These are phyloP conservation scores for Goniozus legneri DNA, from an alignment of 1,140 invertebrate species.

Conservation along the genomic window DNA sequence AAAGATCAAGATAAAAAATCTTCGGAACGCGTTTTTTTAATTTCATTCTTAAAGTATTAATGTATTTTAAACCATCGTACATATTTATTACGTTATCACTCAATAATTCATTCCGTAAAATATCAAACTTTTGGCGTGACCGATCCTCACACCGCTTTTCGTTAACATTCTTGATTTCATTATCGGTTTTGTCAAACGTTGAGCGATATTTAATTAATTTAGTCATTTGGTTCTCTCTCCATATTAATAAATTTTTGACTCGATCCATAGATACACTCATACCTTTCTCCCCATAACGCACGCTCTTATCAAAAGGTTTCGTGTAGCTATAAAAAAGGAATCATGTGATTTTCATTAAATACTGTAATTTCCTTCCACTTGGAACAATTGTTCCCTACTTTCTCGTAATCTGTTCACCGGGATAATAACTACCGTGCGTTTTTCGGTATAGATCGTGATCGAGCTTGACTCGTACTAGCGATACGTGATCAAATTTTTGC, in stretches of 20 bases:
- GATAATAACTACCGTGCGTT: constrained; percentile 25
- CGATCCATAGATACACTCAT: constrained; percentile 6
- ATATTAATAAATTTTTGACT: constrained; percentile 22
- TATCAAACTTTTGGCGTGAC: no score
- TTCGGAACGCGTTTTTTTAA: constrained; percentile 17
- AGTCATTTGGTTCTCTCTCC: constrained; percentile 15
- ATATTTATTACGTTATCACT: no score
- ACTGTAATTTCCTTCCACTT: background rate
- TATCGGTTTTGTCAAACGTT: no score
- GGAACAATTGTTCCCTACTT: constrained; percentile 10
- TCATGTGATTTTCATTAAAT: constrained; percentile 3
- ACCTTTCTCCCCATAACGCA: constrained; percentile 22
- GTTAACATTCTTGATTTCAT: no score
- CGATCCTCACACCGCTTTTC: no score
- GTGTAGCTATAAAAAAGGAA: constrained; percentile 19
- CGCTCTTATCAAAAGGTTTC: constrained; percentile 18
- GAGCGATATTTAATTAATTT: constrained; percentile 17
- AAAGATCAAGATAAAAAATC: constrained; percentile 15
- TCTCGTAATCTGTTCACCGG: constrained; percentile 22
- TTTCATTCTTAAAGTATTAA: constrained; percentile 18
- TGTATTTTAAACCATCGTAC: constrained; percentile 16
- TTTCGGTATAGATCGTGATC: constrained; percentile 19
- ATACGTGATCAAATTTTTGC: background rate
- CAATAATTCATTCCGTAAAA: no score
- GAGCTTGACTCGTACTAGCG: background rate